Evolutionary conservation across 2,888 invertebrate species (phyloP).

Genomic region (Esperia sulphurella): DNA sequence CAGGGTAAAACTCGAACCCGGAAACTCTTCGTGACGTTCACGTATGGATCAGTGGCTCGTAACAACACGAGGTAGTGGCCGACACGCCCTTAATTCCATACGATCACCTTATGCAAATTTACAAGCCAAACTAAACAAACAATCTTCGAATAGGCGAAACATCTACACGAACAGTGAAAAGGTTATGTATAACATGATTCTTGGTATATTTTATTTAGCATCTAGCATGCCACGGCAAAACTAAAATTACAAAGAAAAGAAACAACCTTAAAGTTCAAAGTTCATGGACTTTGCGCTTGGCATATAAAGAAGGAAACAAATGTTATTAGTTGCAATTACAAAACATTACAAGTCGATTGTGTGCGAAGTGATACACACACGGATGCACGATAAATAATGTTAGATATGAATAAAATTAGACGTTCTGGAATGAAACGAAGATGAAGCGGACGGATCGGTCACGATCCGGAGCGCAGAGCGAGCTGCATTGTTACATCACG

Average conservation of each 20-base stretch:
- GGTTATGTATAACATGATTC: background rate
- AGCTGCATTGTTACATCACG: conserved; percentile 59
- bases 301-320: conserved; percentile 1
- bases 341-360: background rate
- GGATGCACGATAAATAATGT: background rate
- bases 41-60: conserved; percentile 29
- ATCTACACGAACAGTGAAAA: background rate
- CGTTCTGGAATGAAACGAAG: conserved; percentile 28
- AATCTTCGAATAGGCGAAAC: background rate
- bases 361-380: background rate
- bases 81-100: conserved; percentile 8
- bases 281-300: conserved; percentile 19
- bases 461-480: conserved; percentile 42
- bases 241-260: conserved; percentile 10
- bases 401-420: conserved; percentile 20
- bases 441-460: conserved; percentile 46
- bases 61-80: conserved; percentile 14
- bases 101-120: conserved; percentile 14
- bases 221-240: background rate
- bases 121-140: conserved; percentile 6
- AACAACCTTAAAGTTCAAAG: conserved; percentile 19
- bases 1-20: conserved; percentile 34
- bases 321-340: background rate
- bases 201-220: background rate
- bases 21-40: conserved; percentile 24